Percentiles rank a stretch among this genome's conserved stretches.
phyloP scores from a whole-genome alignment of 2,888 invertebrate species.

The Ashinkailepas kermadecensis region DNA sequence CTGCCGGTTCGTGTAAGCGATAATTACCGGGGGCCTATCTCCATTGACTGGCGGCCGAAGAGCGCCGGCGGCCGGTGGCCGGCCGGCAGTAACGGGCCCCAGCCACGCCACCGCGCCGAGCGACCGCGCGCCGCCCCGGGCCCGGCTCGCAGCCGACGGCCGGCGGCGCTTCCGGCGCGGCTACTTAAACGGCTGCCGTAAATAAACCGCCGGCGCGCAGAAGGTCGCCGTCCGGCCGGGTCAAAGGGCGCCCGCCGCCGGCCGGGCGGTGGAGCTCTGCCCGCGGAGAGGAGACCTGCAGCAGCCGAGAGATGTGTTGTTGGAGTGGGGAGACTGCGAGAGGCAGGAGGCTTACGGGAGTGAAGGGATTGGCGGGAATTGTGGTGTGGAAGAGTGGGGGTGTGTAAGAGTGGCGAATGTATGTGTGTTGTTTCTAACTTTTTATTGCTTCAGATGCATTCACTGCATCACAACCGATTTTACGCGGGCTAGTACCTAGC shows the following conservation, averaged over 20 bases:
- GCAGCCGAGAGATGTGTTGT: not conserved
- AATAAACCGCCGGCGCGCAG: not conserved
- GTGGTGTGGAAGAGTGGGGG: no score
- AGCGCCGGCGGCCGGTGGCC: conserved; percentile 10
- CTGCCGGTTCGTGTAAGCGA: not conserved
- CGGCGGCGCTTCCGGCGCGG: not conserved
- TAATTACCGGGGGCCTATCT: conserved; percentile 19
- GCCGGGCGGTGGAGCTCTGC: not conserved
- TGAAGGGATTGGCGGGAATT: no score
- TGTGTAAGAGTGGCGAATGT: no score
- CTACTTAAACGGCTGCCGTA: not conserved
- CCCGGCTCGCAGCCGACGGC: not conserved
- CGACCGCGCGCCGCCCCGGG: not conserved
- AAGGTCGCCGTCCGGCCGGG: not conserved
- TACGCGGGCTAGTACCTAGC: no score
- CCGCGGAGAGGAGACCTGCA: no score
- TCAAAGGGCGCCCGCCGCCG: not conserved
- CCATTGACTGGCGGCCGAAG: conserved; percentile 22
- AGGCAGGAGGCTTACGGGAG: no score
- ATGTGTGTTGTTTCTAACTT: no score
- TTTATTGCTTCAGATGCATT: no score
- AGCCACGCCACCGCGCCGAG: conserved; percentile 1
- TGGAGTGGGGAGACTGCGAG: no score
- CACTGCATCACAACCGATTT: no score
- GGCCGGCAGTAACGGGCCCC: not conserved